These are phyloP conservation scores for Battus philenor DNA, from an alignment of 1,140 invertebrate species.

Conservation along the genomic window DNA sequence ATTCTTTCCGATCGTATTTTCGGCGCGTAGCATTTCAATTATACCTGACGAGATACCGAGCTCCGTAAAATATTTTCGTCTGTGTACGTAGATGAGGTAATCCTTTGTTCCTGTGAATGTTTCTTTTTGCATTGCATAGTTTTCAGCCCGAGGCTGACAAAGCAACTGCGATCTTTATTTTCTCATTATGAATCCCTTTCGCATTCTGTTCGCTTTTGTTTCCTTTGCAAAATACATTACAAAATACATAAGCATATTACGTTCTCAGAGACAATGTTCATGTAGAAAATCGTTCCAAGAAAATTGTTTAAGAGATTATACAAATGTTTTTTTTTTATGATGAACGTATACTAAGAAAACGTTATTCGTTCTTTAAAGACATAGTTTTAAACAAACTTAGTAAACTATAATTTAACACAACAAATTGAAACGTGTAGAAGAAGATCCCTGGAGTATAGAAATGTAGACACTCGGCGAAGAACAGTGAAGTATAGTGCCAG, in stretches of 20 bases:
- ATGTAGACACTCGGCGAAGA: no score
- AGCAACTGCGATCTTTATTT: constrained; percentile 54
- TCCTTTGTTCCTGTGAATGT: constrained; percentile 21
- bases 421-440: no score
- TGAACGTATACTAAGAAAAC: no score
- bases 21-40: constrained; percentile 6
- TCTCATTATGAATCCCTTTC: constrained; percentile 41
- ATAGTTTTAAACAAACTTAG: no score
- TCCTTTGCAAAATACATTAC: constrained; percentile 28
- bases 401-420: no score
- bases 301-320: no score
- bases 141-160: constrained; percentile 31
- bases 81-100: constrained; percentile 15
- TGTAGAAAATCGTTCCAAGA: background rate
- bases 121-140: constrained; percentile 31
- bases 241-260: constrained; percentile 22
- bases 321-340: no score
- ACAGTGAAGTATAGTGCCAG: no score
- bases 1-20: background rate
- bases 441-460: no score
- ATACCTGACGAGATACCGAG: background rate
- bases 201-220: constrained; percentile 36
- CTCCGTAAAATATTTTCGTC: constrained; percentile 9
- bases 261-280: constrained; percentile 1
- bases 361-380: no score